Percentiles rank a stretch among this genome's conserved stretches.
phyloP scores from a whole-genome alignment of 2,888 invertebrate species.

The Taphrorychus bicolor region DNA sequence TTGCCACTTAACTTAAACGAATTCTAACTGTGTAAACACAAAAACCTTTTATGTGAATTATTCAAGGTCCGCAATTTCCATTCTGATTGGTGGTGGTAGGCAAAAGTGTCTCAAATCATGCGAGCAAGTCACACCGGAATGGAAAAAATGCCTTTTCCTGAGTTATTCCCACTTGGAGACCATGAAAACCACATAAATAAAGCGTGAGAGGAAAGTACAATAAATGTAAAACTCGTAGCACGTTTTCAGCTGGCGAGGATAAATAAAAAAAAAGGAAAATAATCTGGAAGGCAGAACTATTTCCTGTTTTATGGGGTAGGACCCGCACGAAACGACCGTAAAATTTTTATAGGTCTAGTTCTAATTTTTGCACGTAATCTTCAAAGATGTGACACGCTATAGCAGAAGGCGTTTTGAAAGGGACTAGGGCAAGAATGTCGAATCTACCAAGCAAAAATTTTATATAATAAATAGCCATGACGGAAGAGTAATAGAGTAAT shows the following conservation, averaged over 20 bases:
- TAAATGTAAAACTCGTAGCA: conserved; percentile 7
- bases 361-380: conserved; percentile 3
- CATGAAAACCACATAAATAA: conserved; percentile 14
- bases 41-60: background rate
- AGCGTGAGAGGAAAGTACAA: conserved; percentile 10
- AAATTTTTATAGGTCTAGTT: conserved; percentile 6
- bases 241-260: conserved; percentile 6
- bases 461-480: background rate
- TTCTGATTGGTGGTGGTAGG: background rate
- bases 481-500: background rate
- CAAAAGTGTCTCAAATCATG: background rate
- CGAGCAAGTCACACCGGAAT: background rate
- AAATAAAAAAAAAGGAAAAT: conserved; percentile 15
- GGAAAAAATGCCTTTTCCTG: background rate
- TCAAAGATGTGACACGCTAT: background rate
- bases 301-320: conserved; percentile 5
- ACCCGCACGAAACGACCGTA: conserved; percentile 8
- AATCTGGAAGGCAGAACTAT: conserved; percentile 12
- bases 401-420: background rate
- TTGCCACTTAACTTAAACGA: background rate
- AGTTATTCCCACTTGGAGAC: background rate
- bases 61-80: background rate
- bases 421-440: background rate
- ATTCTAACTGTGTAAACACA: background rate
- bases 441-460: no score